phyloP scores from a whole-genome alignment of 2,888 invertebrate species.

The Hemithea aestivaria region DNA sequence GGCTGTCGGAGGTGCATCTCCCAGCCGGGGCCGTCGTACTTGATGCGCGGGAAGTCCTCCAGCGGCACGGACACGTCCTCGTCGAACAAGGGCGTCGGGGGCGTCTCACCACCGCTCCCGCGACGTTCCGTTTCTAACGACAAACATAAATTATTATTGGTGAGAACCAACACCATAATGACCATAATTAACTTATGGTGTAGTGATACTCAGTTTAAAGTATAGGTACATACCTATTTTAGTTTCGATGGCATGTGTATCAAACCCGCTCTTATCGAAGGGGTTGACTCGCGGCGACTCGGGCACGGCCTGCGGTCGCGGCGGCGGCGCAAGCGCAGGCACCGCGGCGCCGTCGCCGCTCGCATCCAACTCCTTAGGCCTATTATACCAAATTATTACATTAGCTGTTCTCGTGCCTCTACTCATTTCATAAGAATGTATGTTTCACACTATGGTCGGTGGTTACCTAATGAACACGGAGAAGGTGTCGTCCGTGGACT shows the following conservation, averaged over 20 bases:
- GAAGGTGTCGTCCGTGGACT: slow-evolving; percentile 89
- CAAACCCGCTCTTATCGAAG: slow-evolving; percentile 82
- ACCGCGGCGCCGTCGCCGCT: slow-evolving; percentile 57
- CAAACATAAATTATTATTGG: no score
- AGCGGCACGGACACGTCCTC: slow-evolving; percentile 95
- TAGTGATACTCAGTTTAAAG: no score
- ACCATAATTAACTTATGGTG: no score
- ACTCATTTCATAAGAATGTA: no score
- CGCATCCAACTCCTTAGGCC: slow-evolving; percentile 74
- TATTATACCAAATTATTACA: slow-evolving; percentile 27
- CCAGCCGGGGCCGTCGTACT: slow-evolving; percentile 92
- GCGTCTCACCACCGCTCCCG: slow-evolving; percentile 81
- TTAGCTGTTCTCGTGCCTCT: background rate
- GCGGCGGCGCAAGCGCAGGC: slow-evolving; percentile 85
- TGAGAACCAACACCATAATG: no score
- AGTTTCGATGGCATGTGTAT: slow-evolving; percentile 44
- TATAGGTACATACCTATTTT: slow-evolving; percentile 32
- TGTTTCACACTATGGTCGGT: no score
- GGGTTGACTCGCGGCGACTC: slow-evolving; percentile 87
- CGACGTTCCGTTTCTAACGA: slow-evolving; percentile 31
- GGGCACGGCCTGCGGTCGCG: slow-evolving; percentile 75
- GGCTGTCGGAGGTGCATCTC: slow-evolving; percentile 97
- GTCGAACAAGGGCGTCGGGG: slow-evolving; percentile 95
- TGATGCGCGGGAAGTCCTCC: slow-evolving; percentile 92
- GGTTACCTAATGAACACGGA: slow-evolving; percentile 86